Evolutionary conservation across 2,888 invertebrate genomes (phyloP).

Genomic region (Microctonus hyperodae): DNA sequence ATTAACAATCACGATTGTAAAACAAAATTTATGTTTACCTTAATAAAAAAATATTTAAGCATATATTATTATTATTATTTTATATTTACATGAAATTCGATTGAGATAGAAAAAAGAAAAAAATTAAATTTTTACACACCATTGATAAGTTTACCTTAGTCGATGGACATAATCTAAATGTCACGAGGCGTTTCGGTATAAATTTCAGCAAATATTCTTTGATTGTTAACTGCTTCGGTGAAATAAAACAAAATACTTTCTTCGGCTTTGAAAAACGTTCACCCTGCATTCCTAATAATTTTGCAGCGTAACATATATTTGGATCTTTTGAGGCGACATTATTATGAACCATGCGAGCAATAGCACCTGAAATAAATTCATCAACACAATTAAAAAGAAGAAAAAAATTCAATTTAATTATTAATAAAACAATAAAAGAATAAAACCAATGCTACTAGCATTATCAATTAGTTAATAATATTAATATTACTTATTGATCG

Average conservation of each 20-base stretch:
- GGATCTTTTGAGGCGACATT: slow-evolving; percentile 86
- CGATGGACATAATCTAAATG: slow-evolving; percentile 91
- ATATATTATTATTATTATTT: slow-evolving; percentile 5
- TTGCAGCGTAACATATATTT: slow-evolving; percentile 87
- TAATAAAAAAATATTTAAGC: no score
- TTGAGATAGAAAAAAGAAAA: slow-evolving; percentile 20
- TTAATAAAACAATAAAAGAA: slow-evolving; percentile 16
- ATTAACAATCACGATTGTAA: slow-evolving; percentile 8
- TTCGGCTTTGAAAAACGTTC: slow-evolving; percentile 77
- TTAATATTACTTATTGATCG: slow-evolving; percentile 54
- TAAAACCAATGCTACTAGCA: background rate
- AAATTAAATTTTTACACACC: slow-evolving; percentile 34
- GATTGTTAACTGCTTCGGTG: slow-evolving; percentile 89
- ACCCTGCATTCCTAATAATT: slow-evolving; percentile 69
- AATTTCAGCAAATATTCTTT: slow-evolving; percentile 94
- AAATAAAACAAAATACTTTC: slow-evolving; percentile 89
- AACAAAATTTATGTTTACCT: background rate
- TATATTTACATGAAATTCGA: background rate
- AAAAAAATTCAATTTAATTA: no score
- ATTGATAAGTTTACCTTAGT: slow-evolving; percentile 75
- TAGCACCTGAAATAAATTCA: slow-evolving; percentile 67
- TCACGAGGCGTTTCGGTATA: slow-evolving; percentile 89
- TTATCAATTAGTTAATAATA: background rate
- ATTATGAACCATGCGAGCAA: slow-evolving; percentile 85
- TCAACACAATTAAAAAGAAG: no score